Evolutionary conservation across 2,888 invertebrate species (phyloP).

Genomic region (Pseudococcus jackbeardsleyi): DNA sequence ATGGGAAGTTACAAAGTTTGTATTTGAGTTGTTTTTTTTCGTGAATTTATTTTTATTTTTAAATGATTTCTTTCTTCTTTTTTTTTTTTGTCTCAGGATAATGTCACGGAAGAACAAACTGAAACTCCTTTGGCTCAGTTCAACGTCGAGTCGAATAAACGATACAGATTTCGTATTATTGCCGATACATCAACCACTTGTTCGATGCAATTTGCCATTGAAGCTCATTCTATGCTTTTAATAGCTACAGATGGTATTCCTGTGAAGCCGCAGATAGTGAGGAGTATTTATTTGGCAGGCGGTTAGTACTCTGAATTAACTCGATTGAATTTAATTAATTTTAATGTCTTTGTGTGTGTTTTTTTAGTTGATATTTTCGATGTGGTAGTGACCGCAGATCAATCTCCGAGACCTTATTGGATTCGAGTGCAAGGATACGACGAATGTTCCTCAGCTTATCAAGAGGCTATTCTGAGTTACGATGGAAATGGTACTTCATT

Average conservation of each 20-base stretch:
- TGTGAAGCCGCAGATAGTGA: slow-evolving; percentile 71
- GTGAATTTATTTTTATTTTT: neutral
- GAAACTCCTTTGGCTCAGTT: slow-evolving; percentile 68
- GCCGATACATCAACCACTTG: slow-evolving; percentile 74
- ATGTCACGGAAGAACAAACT: slow-evolving; percentile 65
- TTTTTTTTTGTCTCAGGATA: neutral
- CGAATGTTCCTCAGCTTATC: slow-evolving; percentile 57
- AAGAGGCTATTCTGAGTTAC: slow-evolving; percentile 66
- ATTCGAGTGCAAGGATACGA: slow-evolving; percentile 66
- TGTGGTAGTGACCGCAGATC: slow-evolving; percentile 66
- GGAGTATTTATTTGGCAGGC: slow-evolving; percentile 72
- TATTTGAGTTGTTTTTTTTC: neutral
- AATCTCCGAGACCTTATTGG: slow-evolving; percentile 66
- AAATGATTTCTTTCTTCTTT: neutral
- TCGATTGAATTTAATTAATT: neutral
- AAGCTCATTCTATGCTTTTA: slow-evolving; percentile 72
- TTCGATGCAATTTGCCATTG: slow-evolving; percentile 71
- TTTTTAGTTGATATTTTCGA: slow-evolving; percentile 67
- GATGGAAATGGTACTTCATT: neutral
- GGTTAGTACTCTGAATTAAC: slow-evolving; percentile 69
- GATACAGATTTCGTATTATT: slow-evolving; percentile 74
- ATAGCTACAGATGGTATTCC: slow-evolving; percentile 74
- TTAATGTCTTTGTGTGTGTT: neutral
- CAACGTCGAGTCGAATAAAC: slow-evolving; percentile 70
- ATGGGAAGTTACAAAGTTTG: slow-evolving; percentile 67